Conservation (phyloP, 2,888 invertebrate species). For the Aporophyla nigra region DNA sequence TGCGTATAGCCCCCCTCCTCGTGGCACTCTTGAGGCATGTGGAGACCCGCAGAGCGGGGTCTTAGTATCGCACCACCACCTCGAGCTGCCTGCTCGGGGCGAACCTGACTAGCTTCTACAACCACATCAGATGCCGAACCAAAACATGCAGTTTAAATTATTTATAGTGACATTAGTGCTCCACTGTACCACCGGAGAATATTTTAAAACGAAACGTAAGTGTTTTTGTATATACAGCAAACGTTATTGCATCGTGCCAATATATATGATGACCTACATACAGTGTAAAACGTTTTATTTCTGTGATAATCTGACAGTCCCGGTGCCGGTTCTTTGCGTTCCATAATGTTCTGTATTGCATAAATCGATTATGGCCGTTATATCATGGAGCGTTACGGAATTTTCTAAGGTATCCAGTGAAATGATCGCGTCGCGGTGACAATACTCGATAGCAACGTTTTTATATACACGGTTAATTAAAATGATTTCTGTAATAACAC, state of each 20-base stretch:
- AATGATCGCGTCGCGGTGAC: constrained; percentile 40
- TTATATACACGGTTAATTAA: constrained; percentile 30
- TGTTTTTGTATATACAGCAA: constrained; percentile 70
- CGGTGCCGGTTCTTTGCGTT: constrained; percentile 57
- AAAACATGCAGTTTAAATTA: constrained; percentile 85
- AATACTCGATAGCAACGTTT: constrained; percentile 34
- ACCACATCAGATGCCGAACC: constrained; percentile 64
- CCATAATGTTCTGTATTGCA: constrained; percentile 72
- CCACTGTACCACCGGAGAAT: constrained; percentile 79
- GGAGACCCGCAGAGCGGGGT: constrained; percentile 75
- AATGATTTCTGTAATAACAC: constrained; percentile 24
- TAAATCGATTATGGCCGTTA: constrained; percentile 72
- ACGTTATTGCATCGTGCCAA: constrained; percentile 59
- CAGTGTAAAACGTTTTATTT: constrained; percentile 55
- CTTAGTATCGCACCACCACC: constrained; percentile 84
- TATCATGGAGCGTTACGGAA: constrained; percentile 69
- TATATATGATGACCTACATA: constrained; percentile 60
- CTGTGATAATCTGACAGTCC: constrained; percentile 68
- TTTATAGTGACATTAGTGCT: constrained; percentile 85
- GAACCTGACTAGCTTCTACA: constrained; percentile 69
- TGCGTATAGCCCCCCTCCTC: constrained; percentile 86
- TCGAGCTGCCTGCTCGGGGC: constrained; percentile 82
- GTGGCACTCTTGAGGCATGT: constrained; percentile 73
- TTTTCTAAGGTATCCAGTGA: constrained; percentile 53
- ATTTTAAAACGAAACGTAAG: constrained; percentile 89